A percentile compares a stretch with the other conserved stretches of the same genome.
Evolutionary conservation across 2,888 invertebrate genomes (phyloP).

Genomic region (Automeris io): DNA sequence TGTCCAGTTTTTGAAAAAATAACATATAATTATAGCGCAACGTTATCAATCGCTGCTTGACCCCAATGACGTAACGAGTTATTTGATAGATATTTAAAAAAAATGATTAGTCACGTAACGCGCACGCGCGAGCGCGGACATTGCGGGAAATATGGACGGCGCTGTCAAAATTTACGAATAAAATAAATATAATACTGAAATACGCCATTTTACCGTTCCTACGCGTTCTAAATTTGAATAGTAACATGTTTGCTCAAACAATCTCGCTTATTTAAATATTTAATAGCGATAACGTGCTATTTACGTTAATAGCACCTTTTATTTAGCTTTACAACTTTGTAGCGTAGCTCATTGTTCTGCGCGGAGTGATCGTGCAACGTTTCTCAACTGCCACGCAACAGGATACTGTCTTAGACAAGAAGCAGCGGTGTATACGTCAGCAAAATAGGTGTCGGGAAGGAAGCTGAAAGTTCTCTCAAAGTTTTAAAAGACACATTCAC

Average conservation of each 20-base stretch:
- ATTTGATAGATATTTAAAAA: constrained; percentile 1
- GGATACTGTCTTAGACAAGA: too few species aligned
- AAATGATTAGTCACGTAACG: constrained; percentile 25
- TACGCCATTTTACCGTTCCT: neutral
- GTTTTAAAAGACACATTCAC: constrained; percentile 23
- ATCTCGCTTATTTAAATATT: constrained; percentile 3
- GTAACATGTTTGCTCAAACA: constrained; percentile 5
- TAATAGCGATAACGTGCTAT: constrained; percentile 8
- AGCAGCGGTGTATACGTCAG: too few species aligned
- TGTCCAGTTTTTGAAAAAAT: too few species aligned
- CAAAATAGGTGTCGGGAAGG: too few species aligned
- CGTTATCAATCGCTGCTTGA: constrained; percentile 11
- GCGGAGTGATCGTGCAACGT: neutral
- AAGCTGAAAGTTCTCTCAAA: too few species aligned
- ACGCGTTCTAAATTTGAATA: constrained; percentile 6
- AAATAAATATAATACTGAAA: neutral
- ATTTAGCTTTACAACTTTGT: neutral
- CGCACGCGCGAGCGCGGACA: constrained; percentile 15
- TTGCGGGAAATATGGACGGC: constrained; percentile 22
- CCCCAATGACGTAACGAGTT: constrained; percentile 16
- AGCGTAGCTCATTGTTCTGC: neutral
- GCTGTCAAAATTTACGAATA: constrained; percentile 3
- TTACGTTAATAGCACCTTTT: constrained; percentile 7
- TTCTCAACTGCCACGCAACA: neutral
- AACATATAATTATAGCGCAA: too few species aligned